Percentiles rank a stretch among this genome's conserved stretches.
Conservation (phyloP, 2,888 invertebrate species). For the Mythimna loreyi region DNA sequence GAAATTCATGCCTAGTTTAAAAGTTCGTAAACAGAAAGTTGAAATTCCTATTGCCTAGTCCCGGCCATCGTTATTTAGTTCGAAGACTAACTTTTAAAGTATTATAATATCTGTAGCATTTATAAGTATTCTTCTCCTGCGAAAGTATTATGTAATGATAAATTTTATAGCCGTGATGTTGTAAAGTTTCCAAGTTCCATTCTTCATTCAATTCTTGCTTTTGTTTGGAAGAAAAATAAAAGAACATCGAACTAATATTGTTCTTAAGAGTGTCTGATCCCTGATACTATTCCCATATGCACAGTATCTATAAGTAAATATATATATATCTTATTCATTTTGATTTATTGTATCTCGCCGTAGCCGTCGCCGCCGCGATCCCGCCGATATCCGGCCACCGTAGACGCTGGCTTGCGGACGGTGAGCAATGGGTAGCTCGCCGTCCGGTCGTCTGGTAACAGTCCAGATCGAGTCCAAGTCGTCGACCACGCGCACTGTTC, state of each 20-base stretch:
- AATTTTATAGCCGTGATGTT: constrained; percentile 10
- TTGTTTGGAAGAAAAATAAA: constrained; percentile 17
- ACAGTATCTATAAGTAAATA: too few species aligned
- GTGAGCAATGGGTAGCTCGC: too few species aligned
- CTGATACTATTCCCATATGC: too few species aligned
- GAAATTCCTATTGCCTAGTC: constrained; percentile 35
- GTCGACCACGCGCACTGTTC: too few species aligned
- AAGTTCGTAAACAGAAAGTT: constrained; percentile 51
- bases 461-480: too few species aligned
- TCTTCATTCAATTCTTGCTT: constrained; percentile 10
- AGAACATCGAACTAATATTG: not conserved
- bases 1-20: constrained; percentile 44
- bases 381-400: too few species aligned
- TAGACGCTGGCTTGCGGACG: too few species aligned
- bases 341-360: too few species aligned
- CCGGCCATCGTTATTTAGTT: constrained; percentile 57
- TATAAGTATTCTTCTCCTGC: constrained; percentile 21
- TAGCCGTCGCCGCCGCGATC: too few species aligned
- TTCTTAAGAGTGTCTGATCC: not conserved
- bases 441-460: too few species aligned
- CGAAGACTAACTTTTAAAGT: constrained; percentile 31
- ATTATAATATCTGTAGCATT: constrained; percentile 26
- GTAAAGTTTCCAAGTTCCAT: constrained; percentile 20
- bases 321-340: too few species aligned
- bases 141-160: constrained; percentile 15